phyloP scores from a whole-genome alignment of 2,113 vertebrate species.

The Promerops cafer region DNA sequence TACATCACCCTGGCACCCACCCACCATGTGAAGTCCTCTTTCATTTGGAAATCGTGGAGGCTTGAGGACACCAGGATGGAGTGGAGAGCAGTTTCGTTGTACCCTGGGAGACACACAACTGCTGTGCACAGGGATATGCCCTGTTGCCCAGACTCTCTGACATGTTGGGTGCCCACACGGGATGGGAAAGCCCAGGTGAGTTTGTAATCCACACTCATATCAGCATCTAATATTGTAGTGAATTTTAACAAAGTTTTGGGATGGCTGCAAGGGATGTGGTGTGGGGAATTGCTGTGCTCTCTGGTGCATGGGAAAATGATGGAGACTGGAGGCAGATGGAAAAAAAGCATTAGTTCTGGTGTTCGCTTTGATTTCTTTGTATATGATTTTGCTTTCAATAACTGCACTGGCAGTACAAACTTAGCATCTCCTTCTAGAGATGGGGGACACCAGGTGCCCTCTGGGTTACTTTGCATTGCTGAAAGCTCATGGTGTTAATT shows the following conservation, averaged over 20 bases:
- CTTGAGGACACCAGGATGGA: not conserved
- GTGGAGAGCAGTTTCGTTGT: not conserved
- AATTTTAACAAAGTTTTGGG: not conserved
- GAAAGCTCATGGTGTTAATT: not conserved
- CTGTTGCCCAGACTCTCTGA: not conserved
- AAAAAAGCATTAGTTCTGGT: not conserved
- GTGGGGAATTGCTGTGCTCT: not conserved
- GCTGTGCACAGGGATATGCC: not conserved
- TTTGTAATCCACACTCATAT: not conserved
- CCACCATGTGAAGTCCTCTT: accelerated
- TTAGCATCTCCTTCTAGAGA: not conserved
- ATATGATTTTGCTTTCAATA: not conserved
- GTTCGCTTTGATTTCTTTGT: not conserved
- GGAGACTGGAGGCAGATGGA: not conserved
- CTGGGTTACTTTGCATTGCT: not conserved
- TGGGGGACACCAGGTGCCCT: not conserved
- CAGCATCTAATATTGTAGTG: not conserved
- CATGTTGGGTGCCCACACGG: accelerated
- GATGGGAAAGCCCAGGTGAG: not conserved
- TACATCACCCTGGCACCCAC: too few species aligned
- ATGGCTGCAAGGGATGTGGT: not conserved
- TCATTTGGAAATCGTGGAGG: not conserved
- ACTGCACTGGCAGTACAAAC: not conserved
- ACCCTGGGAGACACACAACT: not conserved
- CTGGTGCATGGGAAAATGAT: not conserved